Percentiles rank a stretch among this genome's conserved stretches.
These are phyloP conservation scores for Mimas tiliae DNA, from an alignment of 2,888 invertebrate genomes.

Conservation along the genomic window DNA sequence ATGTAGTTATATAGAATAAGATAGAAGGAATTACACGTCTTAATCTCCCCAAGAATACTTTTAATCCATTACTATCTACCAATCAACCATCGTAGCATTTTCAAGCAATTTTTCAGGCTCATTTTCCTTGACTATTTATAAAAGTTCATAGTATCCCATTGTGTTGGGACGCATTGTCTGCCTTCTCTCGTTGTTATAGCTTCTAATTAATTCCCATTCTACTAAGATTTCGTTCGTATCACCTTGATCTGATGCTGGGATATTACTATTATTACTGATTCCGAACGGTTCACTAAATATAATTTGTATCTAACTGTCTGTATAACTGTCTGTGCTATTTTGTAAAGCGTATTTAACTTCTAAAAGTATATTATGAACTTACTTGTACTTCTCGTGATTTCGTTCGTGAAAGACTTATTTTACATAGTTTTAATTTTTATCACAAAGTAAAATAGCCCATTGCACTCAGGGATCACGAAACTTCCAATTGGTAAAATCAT, in stretches of 20 bases:
- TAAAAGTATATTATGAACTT: too few species aligned
- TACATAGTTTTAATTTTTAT: too few species aligned
- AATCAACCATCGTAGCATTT: neutral
- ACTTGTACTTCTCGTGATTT: too few species aligned
- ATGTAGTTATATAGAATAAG: too few species aligned
- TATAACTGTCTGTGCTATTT: too few species aligned
- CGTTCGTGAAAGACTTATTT: too few species aligned
- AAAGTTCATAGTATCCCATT: conserved; percentile 18
- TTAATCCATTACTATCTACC: neutral
- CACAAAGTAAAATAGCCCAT: too few species aligned
- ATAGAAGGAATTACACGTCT: neutral
- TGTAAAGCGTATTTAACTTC: too few species aligned
- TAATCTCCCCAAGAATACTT: neutral
- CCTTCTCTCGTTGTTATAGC: conserved; percentile 44
- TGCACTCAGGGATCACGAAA: too few species aligned
- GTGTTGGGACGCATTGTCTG: conserved; percentile 40
- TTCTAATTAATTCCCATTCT: conserved; percentile 60
- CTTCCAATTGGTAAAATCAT: too few species aligned
- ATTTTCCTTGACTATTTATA: conserved; percentile 9
- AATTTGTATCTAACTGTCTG: neutral
- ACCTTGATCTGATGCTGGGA: conserved; percentile 11
- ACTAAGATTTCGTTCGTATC: conserved; percentile 13
- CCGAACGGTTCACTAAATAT: neutral
- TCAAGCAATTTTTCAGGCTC: neutral
- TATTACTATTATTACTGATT: neutral